These are phyloP conservation scores for Perizoma flavofasciatum DNA, from an alignment of 2,888 invertebrate species.

Conservation along the genomic window DNA sequence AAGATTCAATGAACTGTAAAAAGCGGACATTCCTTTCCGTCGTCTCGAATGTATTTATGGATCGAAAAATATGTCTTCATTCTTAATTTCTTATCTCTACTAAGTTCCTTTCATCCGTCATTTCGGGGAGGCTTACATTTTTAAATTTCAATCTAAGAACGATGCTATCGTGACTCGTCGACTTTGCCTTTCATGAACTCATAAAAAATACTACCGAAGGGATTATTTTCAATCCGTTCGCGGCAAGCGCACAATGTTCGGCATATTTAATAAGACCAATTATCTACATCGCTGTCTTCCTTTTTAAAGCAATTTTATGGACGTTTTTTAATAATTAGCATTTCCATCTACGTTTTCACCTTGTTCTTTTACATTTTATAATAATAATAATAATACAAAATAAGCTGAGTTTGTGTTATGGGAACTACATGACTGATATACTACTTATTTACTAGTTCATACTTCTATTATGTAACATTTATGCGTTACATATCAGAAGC, in stretches of 20 bases:
- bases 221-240: conserved; percentile 73
- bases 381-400: no score
- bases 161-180: conserved; percentile 59
- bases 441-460: no score
- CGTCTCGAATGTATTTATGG: conserved; percentile 35
- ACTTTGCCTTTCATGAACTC: conserved; percentile 54
- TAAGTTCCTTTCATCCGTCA: conserved; percentile 48
- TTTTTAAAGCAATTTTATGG: conserved; percentile 43
- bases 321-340: conserved; percentile 47
- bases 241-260: conserved; percentile 60
- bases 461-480: no score
- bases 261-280: conserved; percentile 73
- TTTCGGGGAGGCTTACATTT: conserved; percentile 58
- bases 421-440: no score
- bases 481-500: no score
- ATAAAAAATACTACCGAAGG: conserved; percentile 67
- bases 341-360: no score
- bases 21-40: conserved; percentile 36
- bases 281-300: conserved; percentile 63
- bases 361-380: no score
- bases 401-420: no score
- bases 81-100: conserved; percentile 48
- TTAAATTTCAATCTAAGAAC: conserved; percentile 62
- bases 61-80: conserved; percentile 42
- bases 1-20: conserved; percentile 39